phyloP scores from a whole-genome alignment of 1,140 invertebrate genomes.

The Aphaenogaster rudis region DNA sequence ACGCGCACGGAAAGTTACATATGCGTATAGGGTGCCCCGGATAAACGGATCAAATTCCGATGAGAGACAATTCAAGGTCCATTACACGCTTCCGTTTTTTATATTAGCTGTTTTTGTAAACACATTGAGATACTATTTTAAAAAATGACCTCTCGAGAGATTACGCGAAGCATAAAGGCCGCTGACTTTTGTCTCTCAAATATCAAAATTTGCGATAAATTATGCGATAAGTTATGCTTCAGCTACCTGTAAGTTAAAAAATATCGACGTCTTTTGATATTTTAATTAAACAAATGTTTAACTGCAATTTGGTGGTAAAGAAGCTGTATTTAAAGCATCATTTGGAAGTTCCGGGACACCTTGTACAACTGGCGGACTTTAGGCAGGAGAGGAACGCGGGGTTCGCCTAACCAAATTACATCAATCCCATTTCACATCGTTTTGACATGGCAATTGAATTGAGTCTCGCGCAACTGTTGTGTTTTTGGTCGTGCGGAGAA shows the following conservation, averaged over 20 bases:
- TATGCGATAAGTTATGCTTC: neutral
- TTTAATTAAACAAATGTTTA: neutral
- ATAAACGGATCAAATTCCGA: constrained; percentile 77
- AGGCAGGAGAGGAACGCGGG: constrained; percentile 58
- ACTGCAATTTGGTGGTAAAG: neutral
- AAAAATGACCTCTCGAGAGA: neutral
- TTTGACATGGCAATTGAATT: constrained; percentile 86
- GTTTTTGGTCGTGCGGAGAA: constrained; percentile 68
- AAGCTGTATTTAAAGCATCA: neutral
- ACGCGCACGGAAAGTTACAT: constrained; percentile 46
- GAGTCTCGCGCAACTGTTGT: constrained; percentile 84
- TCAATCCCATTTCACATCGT: constrained; percentile 87
- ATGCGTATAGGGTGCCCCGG: constrained; percentile 67
- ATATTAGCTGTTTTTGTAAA: neutral
- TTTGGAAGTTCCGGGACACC: constrained; percentile 40
- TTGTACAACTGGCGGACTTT: constrained; percentile 55
- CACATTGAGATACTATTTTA: neutral
- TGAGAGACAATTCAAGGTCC: neutral
- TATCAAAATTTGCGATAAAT: neutral
- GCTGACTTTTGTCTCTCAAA: neutral
- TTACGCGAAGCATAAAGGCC: neutral
- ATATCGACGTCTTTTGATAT: neutral
- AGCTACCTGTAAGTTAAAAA: neutral
- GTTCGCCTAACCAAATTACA: constrained; percentile 86
- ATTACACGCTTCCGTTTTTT: neutral